These are phyloP conservation scores for Gymnoscopelus braueri DNA, from an alignment of 2,797 vertebrate genomes.

Conservation along the genomic window DNA sequence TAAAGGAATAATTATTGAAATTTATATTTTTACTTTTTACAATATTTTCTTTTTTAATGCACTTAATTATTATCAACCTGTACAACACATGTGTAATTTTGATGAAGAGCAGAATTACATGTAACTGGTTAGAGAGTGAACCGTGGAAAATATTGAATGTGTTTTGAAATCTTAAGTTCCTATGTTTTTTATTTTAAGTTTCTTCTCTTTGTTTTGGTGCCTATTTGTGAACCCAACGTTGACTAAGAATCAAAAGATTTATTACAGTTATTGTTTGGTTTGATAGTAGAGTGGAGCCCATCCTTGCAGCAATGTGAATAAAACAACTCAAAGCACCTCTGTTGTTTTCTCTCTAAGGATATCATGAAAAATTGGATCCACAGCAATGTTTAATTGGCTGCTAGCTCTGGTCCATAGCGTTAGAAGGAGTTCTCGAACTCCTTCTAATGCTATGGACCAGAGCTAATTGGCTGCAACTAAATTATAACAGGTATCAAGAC, in stretches of 20 bases:
- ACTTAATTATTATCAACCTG: slow-evolving; percentile 59
- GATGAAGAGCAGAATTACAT: slow-evolving; percentile 45
- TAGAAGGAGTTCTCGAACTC: no score
- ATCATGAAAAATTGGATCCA: no score
- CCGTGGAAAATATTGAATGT: slow-evolving; percentile 63
- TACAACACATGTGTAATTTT: slow-evolving; percentile 69
- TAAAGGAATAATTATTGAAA: slow-evolving; percentile 34
- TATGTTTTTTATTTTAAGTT: slow-evolving; percentile 59
- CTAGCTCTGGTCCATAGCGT: no score
- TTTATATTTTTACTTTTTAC: slow-evolving; percentile 46
- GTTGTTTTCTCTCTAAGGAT: background rate
- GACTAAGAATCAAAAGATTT: slow-evolving; percentile 44
- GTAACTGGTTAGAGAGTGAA: slow-evolving; percentile 38
- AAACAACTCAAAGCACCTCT: slow-evolving; percentile 64
- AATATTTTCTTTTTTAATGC: slow-evolving; percentile 59
- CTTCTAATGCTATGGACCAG: no score
- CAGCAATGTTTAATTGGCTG: background rate
- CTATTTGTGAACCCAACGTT: slow-evolving; percentile 36
- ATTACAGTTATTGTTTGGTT: no score
- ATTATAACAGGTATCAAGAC: no score
- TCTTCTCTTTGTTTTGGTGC: slow-evolving; percentile 58
- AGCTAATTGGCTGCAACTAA: no score
- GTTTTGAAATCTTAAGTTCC: slow-evolving; percentile 65
- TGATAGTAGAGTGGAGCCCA: slow-evolving; percentile 46
- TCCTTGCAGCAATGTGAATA: slow-evolving; percentile 72